These are phyloP conservation scores for Sebastes iracundus DNA, from an alignment of 2,797 vertebrate genomes.

Conservation along the genomic window DNA sequence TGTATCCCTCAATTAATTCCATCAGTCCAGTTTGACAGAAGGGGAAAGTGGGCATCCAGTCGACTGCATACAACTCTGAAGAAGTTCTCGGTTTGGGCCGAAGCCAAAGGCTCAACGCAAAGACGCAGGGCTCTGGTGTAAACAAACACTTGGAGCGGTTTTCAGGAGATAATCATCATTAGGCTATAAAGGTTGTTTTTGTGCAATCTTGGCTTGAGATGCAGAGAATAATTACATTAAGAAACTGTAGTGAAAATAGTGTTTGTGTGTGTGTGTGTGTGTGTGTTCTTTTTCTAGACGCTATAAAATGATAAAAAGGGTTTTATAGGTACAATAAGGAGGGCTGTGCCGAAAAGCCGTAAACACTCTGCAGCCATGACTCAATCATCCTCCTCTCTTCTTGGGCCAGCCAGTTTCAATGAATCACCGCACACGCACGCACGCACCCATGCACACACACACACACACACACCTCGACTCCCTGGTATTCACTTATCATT, in stretches of 20 bases:
- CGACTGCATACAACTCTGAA: background rate
- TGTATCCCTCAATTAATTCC: constrained; percentile 11
- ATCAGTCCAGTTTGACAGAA: background rate
- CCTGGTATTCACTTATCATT: background rate
- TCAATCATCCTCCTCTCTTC: constrained; percentile 49
- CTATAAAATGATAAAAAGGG: constrained; percentile 44
- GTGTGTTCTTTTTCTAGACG: constrained; percentile 36
- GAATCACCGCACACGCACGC: constrained; percentile 23
- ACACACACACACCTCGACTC: background rate
- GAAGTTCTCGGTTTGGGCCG: background rate
- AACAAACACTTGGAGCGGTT: constrained; percentile 6
- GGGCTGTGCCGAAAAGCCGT: constrained; percentile 44
- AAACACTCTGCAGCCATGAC: constrained; percentile 54
- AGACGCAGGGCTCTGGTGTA: background rate
- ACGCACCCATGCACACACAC: background rate
- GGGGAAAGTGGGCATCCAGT: background rate
- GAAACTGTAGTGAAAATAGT: background rate
- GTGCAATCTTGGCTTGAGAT: background rate
- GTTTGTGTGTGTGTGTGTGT: background rate
- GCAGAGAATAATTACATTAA: background rate
- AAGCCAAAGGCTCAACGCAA: background rate
- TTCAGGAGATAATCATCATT: constrained; percentile 12
- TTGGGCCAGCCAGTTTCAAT: constrained; percentile 18
- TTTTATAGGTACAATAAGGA: constrained; percentile 58
- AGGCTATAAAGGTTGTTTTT: background rate